phyloP scores from a whole-genome alignment of 2,797 vertebrate species.

The Arctocebus calabarensis region DNA sequence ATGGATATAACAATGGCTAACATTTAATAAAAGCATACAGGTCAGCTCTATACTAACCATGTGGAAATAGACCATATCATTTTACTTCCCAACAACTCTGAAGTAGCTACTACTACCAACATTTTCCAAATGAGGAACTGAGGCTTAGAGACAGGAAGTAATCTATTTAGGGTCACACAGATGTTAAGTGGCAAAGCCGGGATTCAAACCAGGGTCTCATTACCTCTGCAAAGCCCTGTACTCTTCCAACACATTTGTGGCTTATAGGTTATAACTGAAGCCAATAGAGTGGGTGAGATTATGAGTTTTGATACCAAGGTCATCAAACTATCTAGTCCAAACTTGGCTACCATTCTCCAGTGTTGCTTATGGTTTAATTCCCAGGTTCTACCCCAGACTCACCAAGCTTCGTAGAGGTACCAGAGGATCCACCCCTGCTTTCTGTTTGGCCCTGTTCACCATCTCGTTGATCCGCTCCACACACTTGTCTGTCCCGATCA shows the following conservation, averaged over 20 bases:
- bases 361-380: not conserved
- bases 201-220: constrained; percentile 29
- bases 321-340: not conserved
- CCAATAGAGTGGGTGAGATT: not conserved
- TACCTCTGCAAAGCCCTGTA: constrained; percentile 13
- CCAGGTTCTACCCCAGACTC: constrained; percentile 75
- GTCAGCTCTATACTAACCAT: not conserved
- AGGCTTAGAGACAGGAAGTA: constrained; percentile 12
- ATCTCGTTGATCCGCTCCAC: constrained; percentile 93
- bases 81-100: constrained; percentile 7
- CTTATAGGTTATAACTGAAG: not conserved
- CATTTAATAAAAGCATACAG: not conserved
- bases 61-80: not conserved
- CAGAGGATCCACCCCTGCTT: constrained; percentile 89
- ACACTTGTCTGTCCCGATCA: constrained; percentile 93
- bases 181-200: not conserved
- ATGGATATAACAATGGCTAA: not conserved
- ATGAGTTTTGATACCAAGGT: not conserved
- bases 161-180: not conserved
- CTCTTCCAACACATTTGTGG: constrained; percentile 25
- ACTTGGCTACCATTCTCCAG: not conserved
- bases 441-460: constrained; percentile 92
- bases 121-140: constrained; percentile 46
- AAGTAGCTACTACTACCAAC: not conserved
- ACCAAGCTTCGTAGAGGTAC: constrained; percentile 92